Conservation (phyloP, 1,140 invertebrate species). For the Drosophila nigrodunni region DNA sequence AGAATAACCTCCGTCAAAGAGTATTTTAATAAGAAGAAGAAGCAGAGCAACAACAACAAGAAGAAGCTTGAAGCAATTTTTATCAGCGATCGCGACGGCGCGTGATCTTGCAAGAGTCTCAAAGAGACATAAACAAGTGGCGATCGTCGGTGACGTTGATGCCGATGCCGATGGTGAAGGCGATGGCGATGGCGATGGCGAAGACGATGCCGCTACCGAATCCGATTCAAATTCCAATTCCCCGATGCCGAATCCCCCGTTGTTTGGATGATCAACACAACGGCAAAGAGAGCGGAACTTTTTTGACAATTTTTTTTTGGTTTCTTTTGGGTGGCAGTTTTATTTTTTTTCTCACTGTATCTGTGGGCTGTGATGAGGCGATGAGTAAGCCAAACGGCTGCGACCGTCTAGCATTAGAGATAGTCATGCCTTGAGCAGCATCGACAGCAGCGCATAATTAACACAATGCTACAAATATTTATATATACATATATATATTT, state of each 20-base stretch:
- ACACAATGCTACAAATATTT: conserved; percentile 59
- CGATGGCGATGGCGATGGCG: conserved; percentile 10
- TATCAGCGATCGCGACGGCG: conserved; percentile 74
- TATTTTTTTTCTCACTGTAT: not conserved
- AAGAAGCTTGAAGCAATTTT: conserved; percentile 34
- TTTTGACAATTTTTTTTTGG: conserved; percentile 20
- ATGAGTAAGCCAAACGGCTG: conserved; percentile 51
- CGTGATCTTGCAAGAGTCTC: conserved; percentile 70
- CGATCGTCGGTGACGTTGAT: conserved; percentile 64
- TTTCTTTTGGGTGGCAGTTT: conserved; percentile 9
- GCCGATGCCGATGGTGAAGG: conserved; percentile 32
- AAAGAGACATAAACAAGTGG: conserved; percentile 66
- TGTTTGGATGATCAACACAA: conserved; percentile 4
- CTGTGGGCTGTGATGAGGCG: conserved; percentile 36
- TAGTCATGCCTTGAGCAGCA: conserved; percentile 66
- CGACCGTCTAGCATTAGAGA: conserved; percentile 65
- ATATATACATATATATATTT: no score
- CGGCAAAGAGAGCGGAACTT: conserved; percentile 50
- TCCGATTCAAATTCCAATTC: no score
- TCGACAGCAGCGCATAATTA: conserved; percentile 69
- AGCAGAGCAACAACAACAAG: not conserved
- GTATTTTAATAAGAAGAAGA: not conserved
- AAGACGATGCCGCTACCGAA: conserved; percentile 9
- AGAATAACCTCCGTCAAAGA: not conserved
- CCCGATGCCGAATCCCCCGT: no score